Base-by-base conservation (phyloP, 2,797 vertebrate genomes). In the Microchirus variegatus region DNA sequence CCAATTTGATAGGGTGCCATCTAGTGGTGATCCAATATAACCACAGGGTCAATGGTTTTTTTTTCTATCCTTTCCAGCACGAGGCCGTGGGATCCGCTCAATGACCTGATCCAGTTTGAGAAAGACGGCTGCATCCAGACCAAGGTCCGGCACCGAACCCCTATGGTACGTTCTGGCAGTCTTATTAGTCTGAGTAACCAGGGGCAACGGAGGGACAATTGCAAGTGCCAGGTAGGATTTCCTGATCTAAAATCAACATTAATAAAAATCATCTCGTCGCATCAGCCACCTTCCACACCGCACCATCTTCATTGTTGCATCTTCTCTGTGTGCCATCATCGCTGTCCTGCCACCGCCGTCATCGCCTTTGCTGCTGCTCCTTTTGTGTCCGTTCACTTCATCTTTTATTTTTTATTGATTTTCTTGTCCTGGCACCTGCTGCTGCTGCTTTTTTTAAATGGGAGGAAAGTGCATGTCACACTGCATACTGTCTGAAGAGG, bases 101-200 rank as follows among this genome's bases (percentile, higher is more conserved):
- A 99, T 72, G 97, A 99, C 85, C 89, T 99, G 93, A 93, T 99
- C 93, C 97, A 99, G 76, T 99, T 96, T 78, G 97, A 99, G 89
- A 98, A 97, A 93, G 96, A 97, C 46, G 96, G 97, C 85, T 92
- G 94, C 73, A 94, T 99, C 92, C 97, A 98, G 93, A 97, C 97
- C 77, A 96, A 98, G 95, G 96, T 99, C 86, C 95, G 94, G 67
- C 97, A 99, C 93, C 94, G 95, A 76, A 98, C 97, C 82, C 96
- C 97, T 84, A 99, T 99, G 97, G 97, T 98, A 98, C 81, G 96
- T 95, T 93, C 88, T 86, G 86, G 83, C 91, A 94, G 93, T 91
- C 86, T 94, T 91, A 92, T 92, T 94, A 93, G 90, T 94, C 88
- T 94, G 88, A 93, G 92, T 93, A 90, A 80, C 61, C 89, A 89